Evolutionary conservation across 2,113 vertebrate genomes (phyloP).

Genomic region (Myotis davidii): DNA sequence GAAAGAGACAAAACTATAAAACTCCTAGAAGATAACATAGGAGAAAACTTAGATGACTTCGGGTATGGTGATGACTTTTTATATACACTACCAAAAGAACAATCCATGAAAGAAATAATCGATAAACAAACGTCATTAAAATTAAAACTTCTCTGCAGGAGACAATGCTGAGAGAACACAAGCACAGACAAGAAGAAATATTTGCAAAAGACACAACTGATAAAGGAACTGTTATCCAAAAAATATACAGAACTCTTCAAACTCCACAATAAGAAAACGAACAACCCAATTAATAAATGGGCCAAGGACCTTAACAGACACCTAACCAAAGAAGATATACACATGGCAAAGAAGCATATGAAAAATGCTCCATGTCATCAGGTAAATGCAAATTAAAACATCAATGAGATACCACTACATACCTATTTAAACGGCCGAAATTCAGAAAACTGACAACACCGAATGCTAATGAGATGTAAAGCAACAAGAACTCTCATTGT

Average conservation of each 20-base stretch:
- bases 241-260: background rate
- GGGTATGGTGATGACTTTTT: background rate
- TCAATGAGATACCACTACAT: background rate
- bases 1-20: background rate
- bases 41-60: background rate
- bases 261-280: background rate
- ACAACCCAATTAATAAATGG: background rate
- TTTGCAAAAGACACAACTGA: background rate
- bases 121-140: background rate
- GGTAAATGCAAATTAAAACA: slow-evolving; percentile 6
- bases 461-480: background rate
- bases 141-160: background rate
- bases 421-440: background rate
- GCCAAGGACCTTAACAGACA: background rate
- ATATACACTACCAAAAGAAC: background rate
- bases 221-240: background rate
- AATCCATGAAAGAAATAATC: background rate
- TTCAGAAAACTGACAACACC: background rate
- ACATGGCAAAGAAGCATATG: background rate
- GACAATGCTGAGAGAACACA: background rate
- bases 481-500: background rate
- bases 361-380: background rate
- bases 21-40: background rate
- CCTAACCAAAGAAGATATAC: background rate
- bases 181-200: background rate